These are phyloP conservation scores for Andrena bicolor DNA, from an alignment of 2,888 invertebrate species.

Conservation along the genomic window DNA sequence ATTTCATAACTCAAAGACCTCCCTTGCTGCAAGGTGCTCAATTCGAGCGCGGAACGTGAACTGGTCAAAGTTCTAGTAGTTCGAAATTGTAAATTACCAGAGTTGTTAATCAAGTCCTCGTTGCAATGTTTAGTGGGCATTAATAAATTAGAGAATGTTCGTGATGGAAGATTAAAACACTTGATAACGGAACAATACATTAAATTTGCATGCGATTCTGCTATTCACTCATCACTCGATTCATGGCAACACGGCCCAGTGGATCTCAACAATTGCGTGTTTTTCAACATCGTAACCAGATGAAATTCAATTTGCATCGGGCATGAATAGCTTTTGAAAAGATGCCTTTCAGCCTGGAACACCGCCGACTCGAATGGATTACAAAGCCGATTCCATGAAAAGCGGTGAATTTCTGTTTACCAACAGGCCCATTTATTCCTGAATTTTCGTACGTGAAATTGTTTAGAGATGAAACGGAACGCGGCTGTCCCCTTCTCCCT, in stretches of 20 bases:
- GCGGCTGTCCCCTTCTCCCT: background rate
- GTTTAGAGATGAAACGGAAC: background rate
- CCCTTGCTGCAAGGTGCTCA: no score
- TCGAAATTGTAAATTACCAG: no score
- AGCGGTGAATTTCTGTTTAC: slow-evolving; percentile 16
- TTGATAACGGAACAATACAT: background rate
- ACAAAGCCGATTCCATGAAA: slow-evolving; percentile 5
- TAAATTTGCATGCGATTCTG: background rate
- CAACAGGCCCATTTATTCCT: background rate
- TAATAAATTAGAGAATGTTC: no score
- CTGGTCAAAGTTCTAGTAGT: no score
- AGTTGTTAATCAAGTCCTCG: no score
- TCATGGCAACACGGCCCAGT: background rate
- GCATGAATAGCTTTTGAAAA: slow-evolving; percentile 25
- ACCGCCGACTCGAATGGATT: background rate
- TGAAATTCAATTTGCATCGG: slow-evolving; percentile 3
- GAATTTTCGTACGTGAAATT: slow-evolving; percentile 17
- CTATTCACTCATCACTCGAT: background rate
- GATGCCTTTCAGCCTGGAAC: slow-evolving; percentile 5
- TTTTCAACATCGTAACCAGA: slow-evolving; percentile 22
- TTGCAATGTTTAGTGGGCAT: no score
- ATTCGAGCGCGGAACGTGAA: no score
- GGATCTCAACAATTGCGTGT: background rate
- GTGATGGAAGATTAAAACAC: background rate
- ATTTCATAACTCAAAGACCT: no score